These are phyloP conservation scores for Ceuthmochares aereus DNA, from an alignment of 2,113 vertebrate species.

Conservation along the genomic window DNA sequence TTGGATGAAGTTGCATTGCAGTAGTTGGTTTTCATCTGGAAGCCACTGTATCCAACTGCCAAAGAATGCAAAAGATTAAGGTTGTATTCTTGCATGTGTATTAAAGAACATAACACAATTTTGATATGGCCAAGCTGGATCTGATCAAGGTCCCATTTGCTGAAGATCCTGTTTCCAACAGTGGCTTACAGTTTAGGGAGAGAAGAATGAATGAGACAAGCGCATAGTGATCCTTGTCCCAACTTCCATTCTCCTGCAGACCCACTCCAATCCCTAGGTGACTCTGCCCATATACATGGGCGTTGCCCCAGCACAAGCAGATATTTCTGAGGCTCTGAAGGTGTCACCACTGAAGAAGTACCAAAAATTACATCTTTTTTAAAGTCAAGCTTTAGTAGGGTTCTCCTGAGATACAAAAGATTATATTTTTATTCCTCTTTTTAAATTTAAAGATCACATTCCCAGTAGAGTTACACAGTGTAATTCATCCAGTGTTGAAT, in stretches of 20 bases:
- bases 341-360: background rate
- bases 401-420: background rate
- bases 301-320: background rate
- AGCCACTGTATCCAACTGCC: background rate
- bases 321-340: background rate
- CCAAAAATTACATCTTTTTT: background rate
- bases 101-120: background rate
- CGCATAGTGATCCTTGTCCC: accelerated
- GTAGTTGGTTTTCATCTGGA: conserved; percentile 27
- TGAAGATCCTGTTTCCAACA: background rate
- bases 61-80: conserved; percentile 12
- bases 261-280: background rate
- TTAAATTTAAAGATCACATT: background rate
- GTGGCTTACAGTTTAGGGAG: background rate
- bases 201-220: background rate
- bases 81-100: background rate
- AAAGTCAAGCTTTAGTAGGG: background rate
- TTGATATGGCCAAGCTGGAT: background rate
- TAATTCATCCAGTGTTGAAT: background rate
- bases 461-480: background rate
- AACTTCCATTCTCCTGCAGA: background rate
- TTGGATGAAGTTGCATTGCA: background rate
- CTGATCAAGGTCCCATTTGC: background rate
- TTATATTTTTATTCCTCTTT: background rate
- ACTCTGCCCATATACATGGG: background rate